These are phyloP conservation scores for Okamejei kenojei DNA, from an alignment of 2,797 vertebrate genomes.

Conservation along the genomic window DNA sequence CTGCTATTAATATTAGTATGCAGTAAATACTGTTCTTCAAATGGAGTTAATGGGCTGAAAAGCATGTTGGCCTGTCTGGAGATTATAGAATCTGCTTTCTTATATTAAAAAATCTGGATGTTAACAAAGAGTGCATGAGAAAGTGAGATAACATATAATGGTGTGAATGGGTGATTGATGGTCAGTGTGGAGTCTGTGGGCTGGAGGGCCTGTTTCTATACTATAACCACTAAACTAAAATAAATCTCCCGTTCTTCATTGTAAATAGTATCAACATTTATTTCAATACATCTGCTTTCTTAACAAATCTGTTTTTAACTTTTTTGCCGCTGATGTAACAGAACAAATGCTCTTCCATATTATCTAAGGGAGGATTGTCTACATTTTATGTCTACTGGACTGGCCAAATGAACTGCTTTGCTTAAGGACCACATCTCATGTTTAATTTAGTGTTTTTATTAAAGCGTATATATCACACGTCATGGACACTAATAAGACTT, in stretches of 20 bases:
- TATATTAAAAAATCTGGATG: too few relatives aligned
- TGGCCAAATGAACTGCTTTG: neutral
- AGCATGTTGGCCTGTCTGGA: neutral
- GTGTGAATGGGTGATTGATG: too few relatives aligned
- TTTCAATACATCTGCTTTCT: too few relatives aligned
- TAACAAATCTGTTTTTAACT: too few relatives aligned
- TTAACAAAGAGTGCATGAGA: too few relatives aligned
- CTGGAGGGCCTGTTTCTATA: too few relatives aligned
- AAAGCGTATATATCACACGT: neutral
- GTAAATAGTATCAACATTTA: neutral
- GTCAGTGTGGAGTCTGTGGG: too few relatives aligned
- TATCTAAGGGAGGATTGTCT: neutral
- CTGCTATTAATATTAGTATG: neutral
- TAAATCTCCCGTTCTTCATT: neutral
- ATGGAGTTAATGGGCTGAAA: neutral
- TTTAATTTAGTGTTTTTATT: neutral
- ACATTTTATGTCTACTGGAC: neutral
- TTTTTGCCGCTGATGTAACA: too few relatives aligned
- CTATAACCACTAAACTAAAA: too few relatives aligned
- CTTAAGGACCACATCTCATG: neutral
- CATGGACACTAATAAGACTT: too few relatives aligned
- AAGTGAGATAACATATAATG: too few relatives aligned
- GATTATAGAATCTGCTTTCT: neutral
- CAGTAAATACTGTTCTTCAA: neutral
- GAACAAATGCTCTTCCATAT: neutral